Base-by-base conservation (phyloP, 2,888 invertebrate species). In the Vesta saturnalis region DNA sequence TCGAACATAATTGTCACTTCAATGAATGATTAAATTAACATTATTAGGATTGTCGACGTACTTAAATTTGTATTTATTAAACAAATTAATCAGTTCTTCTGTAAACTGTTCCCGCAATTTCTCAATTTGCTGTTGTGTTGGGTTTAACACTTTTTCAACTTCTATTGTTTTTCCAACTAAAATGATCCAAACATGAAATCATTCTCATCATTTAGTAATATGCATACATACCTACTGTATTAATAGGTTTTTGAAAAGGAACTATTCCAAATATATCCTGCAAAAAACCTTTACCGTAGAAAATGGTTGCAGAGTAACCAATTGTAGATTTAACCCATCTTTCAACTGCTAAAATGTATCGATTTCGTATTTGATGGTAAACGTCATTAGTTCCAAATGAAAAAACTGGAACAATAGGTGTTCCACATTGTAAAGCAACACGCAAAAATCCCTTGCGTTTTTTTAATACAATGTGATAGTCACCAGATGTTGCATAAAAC, bases 341-440 rank as follows among this genome's bases (percentile, higher is more conserved):
- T 82, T 97, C 96, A 39, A 92, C 74, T 3, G 85, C 77, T 1
- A 94, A 92, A 43, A 93, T 91, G 60, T 91, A 88, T 0, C 93
- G 91, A 82, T 92, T 92, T 12, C 86, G 82, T 0, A 93, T 82
- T 74, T 96, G 95, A 72, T 91, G 89, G 82, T 91, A 96, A 5
- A 95, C 84, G 77, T 96, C 94, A 0, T 92, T 92, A 84, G 97
- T 97, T 0, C 97, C 96, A 83, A 97, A 97, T 0, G 94, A 92
- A 80, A 95, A 91, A 0, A 94, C 92, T 0, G 97, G 97, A 0
- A 97, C 96, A 62, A 97, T 83, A 0, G 93, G 88, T 0, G 93
- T 87, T 6, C 96, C 95, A 82, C 71, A 78, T 70, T 70, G 77
- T 46, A 83, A 60, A 0, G 83, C 84, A 46, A 83, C 43, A 59